These are phyloP conservation scores for Scleropages formosus DNA, from an alignment of 2,797 vertebrate genomes.

Conservation along the genomic window DNA sequence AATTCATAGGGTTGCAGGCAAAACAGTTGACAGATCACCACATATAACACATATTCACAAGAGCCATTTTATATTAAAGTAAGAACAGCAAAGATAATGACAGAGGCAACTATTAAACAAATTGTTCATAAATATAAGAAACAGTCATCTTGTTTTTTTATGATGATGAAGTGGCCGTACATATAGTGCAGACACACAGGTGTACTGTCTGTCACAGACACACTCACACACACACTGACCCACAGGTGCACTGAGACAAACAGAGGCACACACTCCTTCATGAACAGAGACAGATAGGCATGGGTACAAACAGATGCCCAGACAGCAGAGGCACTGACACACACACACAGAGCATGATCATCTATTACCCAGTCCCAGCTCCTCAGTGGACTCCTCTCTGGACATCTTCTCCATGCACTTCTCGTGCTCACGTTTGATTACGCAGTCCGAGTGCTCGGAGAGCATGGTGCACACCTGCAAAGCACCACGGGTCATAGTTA, in stretches of 20 bases:
- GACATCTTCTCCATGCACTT: conserved; percentile 82
- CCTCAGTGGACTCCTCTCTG: conserved; percentile 52
- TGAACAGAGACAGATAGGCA: conserved; percentile 11
- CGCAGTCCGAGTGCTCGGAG: conserved; percentile 71
- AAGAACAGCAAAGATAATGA: no score
- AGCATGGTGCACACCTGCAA: conserved; percentile 70
- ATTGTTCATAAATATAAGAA: no score
- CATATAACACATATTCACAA: no score
- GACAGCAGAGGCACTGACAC: conserved; percentile 16
- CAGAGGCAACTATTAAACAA: no score
- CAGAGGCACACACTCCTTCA: conserved; percentile 9
- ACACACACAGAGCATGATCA: conserved; percentile 22
- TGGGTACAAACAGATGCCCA: conserved; percentile 5
- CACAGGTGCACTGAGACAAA: no score
- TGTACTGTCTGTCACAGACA: conserved; percentile 10
- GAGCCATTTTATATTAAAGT: no score
- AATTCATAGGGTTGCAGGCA: no score
- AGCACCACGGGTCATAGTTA: conserved; percentile 3
- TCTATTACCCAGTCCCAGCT: conserved; percentile 54
- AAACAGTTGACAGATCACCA: no score
- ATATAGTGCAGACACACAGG: background rate
- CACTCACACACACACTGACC: background rate
- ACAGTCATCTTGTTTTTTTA: no score
- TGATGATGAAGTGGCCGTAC: no score
- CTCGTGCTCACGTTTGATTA: conserved; percentile 86